Evolutionary conservation across 2,113 vertebrate species (phyloP).

Genomic region (Sylvilagus bachmani): DNA sequence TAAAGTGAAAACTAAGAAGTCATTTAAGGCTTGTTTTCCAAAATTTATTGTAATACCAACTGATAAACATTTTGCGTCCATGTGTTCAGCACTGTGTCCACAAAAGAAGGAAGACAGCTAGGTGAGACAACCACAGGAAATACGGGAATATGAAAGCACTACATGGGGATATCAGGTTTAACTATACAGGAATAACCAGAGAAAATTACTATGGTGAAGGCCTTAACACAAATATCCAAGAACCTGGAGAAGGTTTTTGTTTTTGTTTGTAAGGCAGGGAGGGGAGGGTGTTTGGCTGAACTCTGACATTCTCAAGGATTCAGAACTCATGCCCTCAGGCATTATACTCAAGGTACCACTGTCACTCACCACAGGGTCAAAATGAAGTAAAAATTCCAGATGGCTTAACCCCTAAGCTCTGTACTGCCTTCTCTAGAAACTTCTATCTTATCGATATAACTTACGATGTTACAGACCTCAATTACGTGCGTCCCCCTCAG

Average conservation of each 20-base stretch:
- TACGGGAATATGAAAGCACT: background rate
- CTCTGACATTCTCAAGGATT: background rate
- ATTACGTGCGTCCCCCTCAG: background rate
- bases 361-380: background rate
- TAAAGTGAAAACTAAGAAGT: background rate
- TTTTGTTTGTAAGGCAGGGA: background rate
- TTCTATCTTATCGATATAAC: background rate
- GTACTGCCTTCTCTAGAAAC: background rate
- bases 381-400: background rate
- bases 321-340: conserved; percentile 37
- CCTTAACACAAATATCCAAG: background rate
- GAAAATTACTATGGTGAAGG: background rate
- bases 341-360: background rate
- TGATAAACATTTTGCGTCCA: background rate
- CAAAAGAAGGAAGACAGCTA: background rate
- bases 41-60: background rate
- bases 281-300: background rate
- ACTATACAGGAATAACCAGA: background rate
- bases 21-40: conserved; percentile 22
- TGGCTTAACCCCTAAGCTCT: background rate
- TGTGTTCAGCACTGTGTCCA: background rate
- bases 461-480: background rate
- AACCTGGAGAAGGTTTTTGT: background rate
- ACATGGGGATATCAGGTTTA: background rate
- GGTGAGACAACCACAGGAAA: background rate